Evolutionary conservation across 2,113 vertebrate species (phyloP).

Genomic region (Patagioenas fasciata): DNA sequence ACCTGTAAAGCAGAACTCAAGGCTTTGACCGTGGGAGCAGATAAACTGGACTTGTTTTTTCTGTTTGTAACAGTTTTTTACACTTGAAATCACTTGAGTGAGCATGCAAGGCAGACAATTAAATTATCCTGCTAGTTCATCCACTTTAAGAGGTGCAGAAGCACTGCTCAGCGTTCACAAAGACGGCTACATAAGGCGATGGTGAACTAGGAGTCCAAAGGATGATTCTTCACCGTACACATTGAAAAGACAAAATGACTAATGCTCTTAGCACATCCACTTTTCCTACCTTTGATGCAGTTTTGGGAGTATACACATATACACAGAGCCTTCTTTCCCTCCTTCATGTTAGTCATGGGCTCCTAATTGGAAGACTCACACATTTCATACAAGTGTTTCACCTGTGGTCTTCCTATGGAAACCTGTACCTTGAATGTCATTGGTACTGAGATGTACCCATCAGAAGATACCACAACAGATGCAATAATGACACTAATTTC

Average conservation of each 20-base stretch:
- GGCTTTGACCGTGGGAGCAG: neutral
- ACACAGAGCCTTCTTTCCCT: neutral
- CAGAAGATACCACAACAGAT: neutral
- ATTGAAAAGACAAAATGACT: neutral
- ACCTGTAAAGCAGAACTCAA: neutral
- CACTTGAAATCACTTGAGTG: neutral
- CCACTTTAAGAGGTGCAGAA: neutral
- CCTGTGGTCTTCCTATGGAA: neutral
- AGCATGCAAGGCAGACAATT: neutral
- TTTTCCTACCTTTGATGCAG: neutral
- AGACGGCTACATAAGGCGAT: neutral
- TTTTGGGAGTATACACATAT: neutral
- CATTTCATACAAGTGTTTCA: neutral
- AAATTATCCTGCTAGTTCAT: neutral
- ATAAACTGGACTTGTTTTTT: neutral
- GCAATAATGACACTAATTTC: neutral
- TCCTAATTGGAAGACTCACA: neutral
- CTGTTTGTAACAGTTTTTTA: neutral
- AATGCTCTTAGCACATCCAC: neutral
- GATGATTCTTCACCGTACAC: fast-evolving
- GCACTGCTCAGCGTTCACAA: neutral
- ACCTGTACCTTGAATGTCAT: neutral
- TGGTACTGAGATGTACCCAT: neutral
- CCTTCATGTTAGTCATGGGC: neutral
- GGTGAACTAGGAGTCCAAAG: neutral